Conservation (phyloP, 1,140 invertebrate genomes). For the Stenopsyche tienmushanensis region DNA sequence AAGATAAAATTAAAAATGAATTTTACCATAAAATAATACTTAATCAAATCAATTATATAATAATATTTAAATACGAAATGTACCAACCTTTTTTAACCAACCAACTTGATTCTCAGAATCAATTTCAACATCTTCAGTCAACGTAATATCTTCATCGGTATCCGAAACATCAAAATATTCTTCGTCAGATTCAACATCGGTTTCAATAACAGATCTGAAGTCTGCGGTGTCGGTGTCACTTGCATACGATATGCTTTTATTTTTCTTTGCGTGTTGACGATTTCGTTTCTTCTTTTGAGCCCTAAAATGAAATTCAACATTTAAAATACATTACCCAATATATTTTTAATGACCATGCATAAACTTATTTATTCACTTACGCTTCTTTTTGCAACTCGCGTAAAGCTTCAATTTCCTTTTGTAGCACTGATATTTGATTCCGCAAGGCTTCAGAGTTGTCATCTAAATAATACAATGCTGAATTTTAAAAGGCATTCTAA, state of each 20-base stretch:
- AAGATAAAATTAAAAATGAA: neutral
- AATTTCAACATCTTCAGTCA: constrained; percentile 18
- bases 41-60: neutral
- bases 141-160: constrained; percentile 14
- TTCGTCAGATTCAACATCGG: constrained; percentile 9
- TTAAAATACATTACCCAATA: neutral
- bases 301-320: constrained; percentile 2
- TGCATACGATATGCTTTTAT: constrained; percentile 4
- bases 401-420: constrained; percentile 9
- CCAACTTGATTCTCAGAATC: neutral
- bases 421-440: neutral
- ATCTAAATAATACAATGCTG: neutral
- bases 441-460: neutral
- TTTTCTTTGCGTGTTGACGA: neutral
- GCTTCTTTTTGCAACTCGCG: constrained; percentile 8
- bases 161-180: constrained; percentile 21
- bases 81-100: neutral
- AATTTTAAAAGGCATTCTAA: neutral
- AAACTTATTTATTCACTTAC: constrained; percentile 1
- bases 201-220: constrained; percentile 15
- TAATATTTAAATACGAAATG: neutral
- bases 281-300: constrained; percentile 13
- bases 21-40: neutral
- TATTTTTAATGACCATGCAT: neutral
- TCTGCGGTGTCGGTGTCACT: constrained; percentile 7